A percentile compares a stretch with the other conserved stretches of the same genome.
Evolutionary conservation across 2,888 invertebrate species (phyloP).

Genomic region (Melanargia galathea): DNA sequence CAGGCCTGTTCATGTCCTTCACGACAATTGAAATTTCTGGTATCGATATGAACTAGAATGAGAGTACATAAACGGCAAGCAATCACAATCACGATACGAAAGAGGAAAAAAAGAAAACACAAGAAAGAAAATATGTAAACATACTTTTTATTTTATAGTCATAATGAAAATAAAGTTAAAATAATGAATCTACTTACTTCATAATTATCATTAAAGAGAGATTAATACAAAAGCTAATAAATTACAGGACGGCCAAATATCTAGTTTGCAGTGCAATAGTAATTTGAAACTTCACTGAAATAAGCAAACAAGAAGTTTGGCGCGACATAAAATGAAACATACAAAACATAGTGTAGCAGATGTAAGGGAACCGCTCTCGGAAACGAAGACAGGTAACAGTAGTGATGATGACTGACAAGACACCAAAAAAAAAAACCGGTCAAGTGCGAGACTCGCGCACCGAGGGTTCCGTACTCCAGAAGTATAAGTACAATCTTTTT

Average conservation of each 20-base stretch:
- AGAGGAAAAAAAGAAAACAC: constrained; percentile 37
- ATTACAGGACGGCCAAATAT: neutral
- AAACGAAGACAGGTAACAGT: too few relatives aligned
- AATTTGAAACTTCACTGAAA: neutral
- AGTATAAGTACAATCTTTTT: too few relatives aligned
- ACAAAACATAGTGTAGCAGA: constrained; percentile 17
- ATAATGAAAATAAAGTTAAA: constrained; percentile 28
- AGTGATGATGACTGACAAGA: too few relatives aligned
- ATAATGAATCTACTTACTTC: constrained; percentile 20
- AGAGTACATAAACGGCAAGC: constrained; percentile 28
- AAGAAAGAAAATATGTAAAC: constrained; percentile 34
- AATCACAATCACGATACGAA: constrained; percentile 32
- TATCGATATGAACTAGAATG: too few relatives aligned
- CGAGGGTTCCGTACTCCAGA: too few relatives aligned
- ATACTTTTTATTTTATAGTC: constrained; percentile 30
- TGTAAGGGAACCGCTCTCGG: too few relatives aligned
- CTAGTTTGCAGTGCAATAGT: neutral
- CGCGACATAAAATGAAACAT: constrained; percentile 14
- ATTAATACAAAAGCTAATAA: neutral
- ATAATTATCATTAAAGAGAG: neutral
- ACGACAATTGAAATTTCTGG: too few relatives aligned
- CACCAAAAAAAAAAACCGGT: too few relatives aligned
- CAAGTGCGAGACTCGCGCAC: too few relatives aligned
- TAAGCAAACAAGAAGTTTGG: neutral
- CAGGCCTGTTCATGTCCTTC: too few relatives aligned